Evolutionary conservation across 1,140 invertebrate genomes (phyloP), one percentile per base, ranked within the genome.

Genomic region (Drosophila nigrodunni): DNA sequence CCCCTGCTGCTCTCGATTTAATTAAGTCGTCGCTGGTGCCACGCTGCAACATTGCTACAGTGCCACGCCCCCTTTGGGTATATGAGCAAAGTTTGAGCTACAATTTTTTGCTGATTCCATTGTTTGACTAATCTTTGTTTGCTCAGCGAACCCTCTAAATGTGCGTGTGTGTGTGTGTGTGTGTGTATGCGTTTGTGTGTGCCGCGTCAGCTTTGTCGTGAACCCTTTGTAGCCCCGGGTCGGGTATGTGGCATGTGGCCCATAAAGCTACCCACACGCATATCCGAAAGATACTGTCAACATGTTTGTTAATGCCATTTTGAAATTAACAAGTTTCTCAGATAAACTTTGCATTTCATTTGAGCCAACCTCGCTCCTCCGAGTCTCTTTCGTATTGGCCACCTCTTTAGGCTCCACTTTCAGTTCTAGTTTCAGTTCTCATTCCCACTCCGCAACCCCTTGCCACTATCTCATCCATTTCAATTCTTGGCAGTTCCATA

Each of bases 291-390:
- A 89, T 89, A 82, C 80, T 88, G 85, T 85, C 86, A 86, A 81
- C 86, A 85, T 81, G 85, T 76, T 81, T 74, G 81, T 85, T 89
- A 88, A 88, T 89, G 77, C 74, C 78, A 76, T 89, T 89, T 89
- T 68, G 78, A 77, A 85, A 85, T 88, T 78, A 89, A 88, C 85
- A 89, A 89, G 85, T 89, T 89, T 89, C 74, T 59, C 78, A 89
- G 81, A 89, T 89, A 89, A 89, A 90, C 86, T 90, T 89, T 89
- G 78, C 69, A 89, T 89, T 89, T 89, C 70, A 89, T 89, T 89
- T 78, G 74, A 64, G 69, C 18, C 18, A 50, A 43, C 30, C 25
- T 35, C 30, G 41, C 64, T 52, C 52, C 68, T 70, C 41, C 58
- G 54, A n/a, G 13, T 7, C 0, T 3, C 34, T 2, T 18, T 25